Evolutionary conservation across 2,888 invertebrate genomes (phyloP), one percentile per base, ranked within the genome.

Genomic region (Perizoma flavofasciatum): DNA sequence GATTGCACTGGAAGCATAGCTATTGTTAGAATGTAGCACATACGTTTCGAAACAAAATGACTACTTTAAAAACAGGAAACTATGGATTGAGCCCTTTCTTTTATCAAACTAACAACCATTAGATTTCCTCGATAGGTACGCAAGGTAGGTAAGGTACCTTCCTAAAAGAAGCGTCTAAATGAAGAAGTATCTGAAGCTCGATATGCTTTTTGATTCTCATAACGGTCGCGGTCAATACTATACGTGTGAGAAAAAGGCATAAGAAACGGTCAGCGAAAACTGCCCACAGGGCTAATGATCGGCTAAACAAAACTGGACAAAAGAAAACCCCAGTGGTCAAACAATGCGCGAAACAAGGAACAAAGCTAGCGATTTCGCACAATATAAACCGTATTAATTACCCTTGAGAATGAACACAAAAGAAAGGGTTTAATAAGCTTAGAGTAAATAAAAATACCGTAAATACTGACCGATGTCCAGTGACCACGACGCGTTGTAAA

Each of bases 351-450:
- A 73, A 82, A 82, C 84, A 72, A 77, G 76, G 88, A 83, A 92
- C 91, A 90, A 89, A 82, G 79, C 71, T 68, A 72, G 65, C 75
- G 78, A 81, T 85, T 88, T 86, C 72, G 87, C 89, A 91, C 88
- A 91, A 92, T 88, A 73, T 82, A 68, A 69, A 73, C 81, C 79
- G 82, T 89, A 92, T 91, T 92, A 91, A 92, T 92, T 91, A 91
- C 90, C 89, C 86, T 83, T 77, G 78, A 83, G 81, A 81, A 81
- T 73, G 74, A 61, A 70, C 69, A 85, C 86, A 86, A 86, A 77
- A 66, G 80, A 81, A 85, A 80, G 89, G 90, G 89, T 91, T 89
- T 89, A 90, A 90, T 89, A 89, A 83, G 88, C 85, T 89, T 86
- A 83, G 72, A 82, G 87, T 88, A 89, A 90, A 91, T 90, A 91